Conservation (phyloP, 2,113 vertebrate genomes). For the Eonycteris spelaea region DNA sequence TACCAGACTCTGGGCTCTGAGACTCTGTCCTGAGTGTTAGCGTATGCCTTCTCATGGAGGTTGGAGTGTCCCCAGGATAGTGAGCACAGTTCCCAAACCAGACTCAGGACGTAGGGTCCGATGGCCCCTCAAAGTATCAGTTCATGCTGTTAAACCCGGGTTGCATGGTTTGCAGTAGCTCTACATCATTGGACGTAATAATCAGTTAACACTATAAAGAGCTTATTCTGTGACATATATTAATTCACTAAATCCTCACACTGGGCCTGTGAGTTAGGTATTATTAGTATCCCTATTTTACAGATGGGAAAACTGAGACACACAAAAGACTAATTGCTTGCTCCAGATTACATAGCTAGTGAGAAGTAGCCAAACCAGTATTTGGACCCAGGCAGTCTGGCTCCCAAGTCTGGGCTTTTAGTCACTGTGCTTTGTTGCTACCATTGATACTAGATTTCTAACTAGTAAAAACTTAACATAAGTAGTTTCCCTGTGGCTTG, state of each 20-base stretch:
- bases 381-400: background rate
- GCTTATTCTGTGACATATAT: background rate
- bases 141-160: background rate
- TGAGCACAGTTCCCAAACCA: background rate
- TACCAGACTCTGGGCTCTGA: background rate
- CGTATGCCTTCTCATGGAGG: background rate
- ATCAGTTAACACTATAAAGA: background rate
- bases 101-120: background rate
- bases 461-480: background rate
- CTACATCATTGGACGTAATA: background rate
- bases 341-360: background rate
- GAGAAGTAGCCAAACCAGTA: slow-evolving; percentile 35
- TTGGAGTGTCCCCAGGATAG: background rate
- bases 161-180: background rate
- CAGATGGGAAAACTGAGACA: slow-evolving; percentile 45
- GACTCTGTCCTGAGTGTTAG: background rate
- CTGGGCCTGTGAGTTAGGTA: background rate
- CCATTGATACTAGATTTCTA: background rate
- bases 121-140: background rate
- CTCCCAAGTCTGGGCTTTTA: slow-evolving; percentile 13
- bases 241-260: background rate
- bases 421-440: background rate
- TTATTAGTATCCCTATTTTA: slow-evolving; percentile 23
- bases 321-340: slow-evolving; percentile 13
- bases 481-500: background rate